Conservation (phyloP, 2,113 vertebrate species). For the Brachirus orientalis region DNA sequence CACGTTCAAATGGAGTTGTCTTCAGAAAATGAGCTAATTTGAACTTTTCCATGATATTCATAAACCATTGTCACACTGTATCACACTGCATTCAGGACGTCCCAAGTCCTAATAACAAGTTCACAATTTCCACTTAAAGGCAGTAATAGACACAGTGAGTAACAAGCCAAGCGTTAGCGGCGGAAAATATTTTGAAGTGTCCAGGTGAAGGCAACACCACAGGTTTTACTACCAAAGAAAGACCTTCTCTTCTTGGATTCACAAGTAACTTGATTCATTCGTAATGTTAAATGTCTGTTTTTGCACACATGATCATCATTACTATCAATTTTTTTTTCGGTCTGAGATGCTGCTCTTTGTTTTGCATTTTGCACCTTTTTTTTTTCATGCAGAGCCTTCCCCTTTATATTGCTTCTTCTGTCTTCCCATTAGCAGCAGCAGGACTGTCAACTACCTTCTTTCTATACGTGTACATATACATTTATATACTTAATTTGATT, state of each 20-base stretch:
- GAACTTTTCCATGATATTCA: too few species aligned
- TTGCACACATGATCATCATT: background rate
- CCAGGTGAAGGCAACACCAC: background rate
- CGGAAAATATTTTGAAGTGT: background rate
- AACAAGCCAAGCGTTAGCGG: background rate
- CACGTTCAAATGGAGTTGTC: too few species aligned
- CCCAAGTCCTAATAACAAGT: background rate
- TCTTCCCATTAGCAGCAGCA: slow-evolving; percentile 74
- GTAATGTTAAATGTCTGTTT: too few species aligned
- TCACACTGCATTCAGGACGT: background rate
- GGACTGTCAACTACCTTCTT: slow-evolving; percentile 56
- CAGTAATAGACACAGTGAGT: background rate
- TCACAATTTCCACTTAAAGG: too few species aligned
- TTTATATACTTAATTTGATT: slow-evolving; percentile 75
- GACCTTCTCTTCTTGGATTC: background rate
- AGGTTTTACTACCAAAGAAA: background rate
- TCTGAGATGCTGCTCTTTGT: background rate
- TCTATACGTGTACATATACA: slow-evolving; percentile 71
- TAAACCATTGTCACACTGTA: too few species aligned
- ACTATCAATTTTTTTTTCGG: background rate
- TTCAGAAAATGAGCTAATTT: too few species aligned
- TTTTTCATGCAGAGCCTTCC: slow-evolving; percentile 59
- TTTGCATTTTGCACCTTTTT: background rate
- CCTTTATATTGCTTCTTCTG: slow-evolving; percentile 63
- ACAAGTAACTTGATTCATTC: background rate